Percentiles rank a stretch among this genome's conserved stretches.
phyloP scores from a whole-genome alignment of 2,888 invertebrate genomes.

The Ectropis crepuscularia region DNA sequence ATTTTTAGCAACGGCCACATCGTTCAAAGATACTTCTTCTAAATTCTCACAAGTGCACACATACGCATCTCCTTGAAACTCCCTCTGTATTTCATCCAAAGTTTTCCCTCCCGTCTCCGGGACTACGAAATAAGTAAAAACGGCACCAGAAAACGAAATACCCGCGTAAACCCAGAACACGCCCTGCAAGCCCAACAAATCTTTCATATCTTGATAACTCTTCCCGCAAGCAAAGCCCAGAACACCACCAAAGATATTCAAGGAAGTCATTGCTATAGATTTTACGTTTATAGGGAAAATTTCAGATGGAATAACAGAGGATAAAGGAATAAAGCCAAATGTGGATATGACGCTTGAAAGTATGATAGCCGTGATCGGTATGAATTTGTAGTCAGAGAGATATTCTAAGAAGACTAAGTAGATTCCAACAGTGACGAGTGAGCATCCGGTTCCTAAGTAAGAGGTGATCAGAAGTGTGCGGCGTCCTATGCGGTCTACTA shows the following conservation, averaged over 20 bases:
- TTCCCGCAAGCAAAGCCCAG: constrained; percentile 74
- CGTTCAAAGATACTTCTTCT: constrained; percentile 14
- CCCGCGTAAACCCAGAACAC: constrained; percentile 75
- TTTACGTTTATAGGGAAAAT: constrained; percentile 81
- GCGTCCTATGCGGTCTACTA: constrained; percentile 64
- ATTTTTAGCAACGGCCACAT: constrained; percentile 1
- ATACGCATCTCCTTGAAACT: constrained; percentile 61
- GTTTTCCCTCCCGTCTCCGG: constrained; percentile 83
- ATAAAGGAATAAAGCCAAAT: constrained; percentile 72
- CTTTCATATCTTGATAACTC: constrained; percentile 73
- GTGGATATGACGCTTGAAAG: constrained; percentile 54
- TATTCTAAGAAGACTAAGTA: constrained; percentile 58
- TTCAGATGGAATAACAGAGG: constrained; percentile 77
- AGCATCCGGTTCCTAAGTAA: constrained; percentile 55
- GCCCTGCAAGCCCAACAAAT: constrained; percentile 66
- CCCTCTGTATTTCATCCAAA: constrained; percentile 78
- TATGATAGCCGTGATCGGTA: constrained; percentile 69
- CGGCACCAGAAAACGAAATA: constrained; percentile 68
- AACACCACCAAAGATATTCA: constrained; percentile 69
- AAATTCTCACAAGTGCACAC: constrained; percentile 17
- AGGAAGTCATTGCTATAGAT: constrained; percentile 74
- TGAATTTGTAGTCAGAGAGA: constrained; percentile 44
- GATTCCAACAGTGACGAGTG: constrained; percentile 50
- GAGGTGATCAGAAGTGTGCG: constrained; percentile 68
- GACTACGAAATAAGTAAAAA: constrained; percentile 68